Evolutionary conservation across 1,140 invertebrate species (phyloP).

Genomic region (Drosophila teissieri): DNA sequence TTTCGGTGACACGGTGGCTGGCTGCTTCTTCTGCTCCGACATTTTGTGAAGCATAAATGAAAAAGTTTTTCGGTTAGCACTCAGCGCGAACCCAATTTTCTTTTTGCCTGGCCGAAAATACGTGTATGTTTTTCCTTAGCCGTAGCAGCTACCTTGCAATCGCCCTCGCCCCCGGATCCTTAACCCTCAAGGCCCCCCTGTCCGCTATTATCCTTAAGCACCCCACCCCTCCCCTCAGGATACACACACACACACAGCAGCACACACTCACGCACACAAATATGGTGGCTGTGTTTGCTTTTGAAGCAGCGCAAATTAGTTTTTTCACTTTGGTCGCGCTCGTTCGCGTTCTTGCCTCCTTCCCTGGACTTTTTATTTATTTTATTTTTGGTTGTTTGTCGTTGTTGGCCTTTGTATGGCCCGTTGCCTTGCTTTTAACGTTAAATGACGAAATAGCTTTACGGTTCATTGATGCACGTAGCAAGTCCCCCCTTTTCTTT

Average conservation of each 20-base stretch:
- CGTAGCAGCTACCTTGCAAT: conserved; percentile 44
- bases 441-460: conserved; percentile 83
- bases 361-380: conserved; percentile 42
- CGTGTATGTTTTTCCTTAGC: conserved; percentile 82
- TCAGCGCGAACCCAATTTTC: conserved; percentile 77
- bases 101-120: conserved; percentile 75
- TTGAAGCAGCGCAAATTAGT: conserved; percentile 84
- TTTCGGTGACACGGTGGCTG: conserved; percentile 35
- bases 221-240: neutral
- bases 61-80: conserved; percentile 81
- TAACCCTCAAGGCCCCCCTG: conserved; percentile 30
- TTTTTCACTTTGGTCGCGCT: conserved; percentile 83
- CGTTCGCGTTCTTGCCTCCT: conserved; percentile 57
- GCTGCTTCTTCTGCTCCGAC: conserved; percentile 31
- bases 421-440: conserved; percentile 76
- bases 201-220: conserved; percentile 6
- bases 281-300: conserved; percentile 65
- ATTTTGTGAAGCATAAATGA: conserved; percentile 69
- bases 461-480: conserved; percentile 81
- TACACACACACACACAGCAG: neutral
- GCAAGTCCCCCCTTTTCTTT: conserved; percentile 28
- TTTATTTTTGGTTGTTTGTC: conserved; percentile 38
- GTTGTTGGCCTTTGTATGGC: conserved; percentile 55
- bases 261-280: no score
- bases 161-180: conserved; percentile 9